These are phyloP conservation scores for Alentia gelatinosa DNA, from an alignment of 2,888 invertebrate species.

Conservation along the genomic window DNA sequence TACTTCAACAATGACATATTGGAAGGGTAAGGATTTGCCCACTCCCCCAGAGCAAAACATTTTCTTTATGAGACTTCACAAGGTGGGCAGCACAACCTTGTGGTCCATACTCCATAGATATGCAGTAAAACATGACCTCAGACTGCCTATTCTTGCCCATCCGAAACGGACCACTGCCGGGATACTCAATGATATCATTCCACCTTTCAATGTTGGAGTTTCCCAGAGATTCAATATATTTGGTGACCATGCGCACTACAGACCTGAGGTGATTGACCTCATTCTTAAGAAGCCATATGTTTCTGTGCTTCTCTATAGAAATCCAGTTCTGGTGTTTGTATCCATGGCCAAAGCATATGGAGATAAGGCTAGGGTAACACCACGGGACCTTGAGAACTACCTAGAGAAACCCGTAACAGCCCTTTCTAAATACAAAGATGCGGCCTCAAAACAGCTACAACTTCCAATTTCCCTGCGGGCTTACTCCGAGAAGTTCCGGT, in stretches of 20 bases:
- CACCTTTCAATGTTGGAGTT: not conserved
- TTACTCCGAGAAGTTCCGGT: not conserved
- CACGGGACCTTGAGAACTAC: not conserved
- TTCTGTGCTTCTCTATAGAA: not conserved
- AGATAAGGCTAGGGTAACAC: not conserved
- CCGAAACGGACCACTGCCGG: not conserved
- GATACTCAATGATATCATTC: not conserved
- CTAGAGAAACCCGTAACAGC: not conserved
- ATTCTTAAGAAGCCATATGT: conserved; percentile 21
- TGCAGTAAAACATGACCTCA: not conserved
- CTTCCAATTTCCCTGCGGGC: not conserved
- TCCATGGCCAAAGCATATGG: not conserved
- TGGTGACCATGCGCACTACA: not conserved
- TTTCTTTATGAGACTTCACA: conserved; percentile 23
- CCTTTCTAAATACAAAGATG: not conserved
- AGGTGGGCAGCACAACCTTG: not conserved
- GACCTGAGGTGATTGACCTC: not conserved
- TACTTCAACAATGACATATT: too few species aligned
- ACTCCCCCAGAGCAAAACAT: not conserved
- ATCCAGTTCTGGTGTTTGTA: not conserved
- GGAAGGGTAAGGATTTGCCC: too few species aligned
- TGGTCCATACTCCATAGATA: conserved; percentile 13
- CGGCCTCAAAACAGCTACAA: not conserved
- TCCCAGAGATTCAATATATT: not conserved
- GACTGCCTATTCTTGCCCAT: not conserved